Evolutionary conservation across 2,888 invertebrate species (phyloP), one percentile per base, ranked within the genome.

Genomic region (Parthenolecanium corni): DNA sequence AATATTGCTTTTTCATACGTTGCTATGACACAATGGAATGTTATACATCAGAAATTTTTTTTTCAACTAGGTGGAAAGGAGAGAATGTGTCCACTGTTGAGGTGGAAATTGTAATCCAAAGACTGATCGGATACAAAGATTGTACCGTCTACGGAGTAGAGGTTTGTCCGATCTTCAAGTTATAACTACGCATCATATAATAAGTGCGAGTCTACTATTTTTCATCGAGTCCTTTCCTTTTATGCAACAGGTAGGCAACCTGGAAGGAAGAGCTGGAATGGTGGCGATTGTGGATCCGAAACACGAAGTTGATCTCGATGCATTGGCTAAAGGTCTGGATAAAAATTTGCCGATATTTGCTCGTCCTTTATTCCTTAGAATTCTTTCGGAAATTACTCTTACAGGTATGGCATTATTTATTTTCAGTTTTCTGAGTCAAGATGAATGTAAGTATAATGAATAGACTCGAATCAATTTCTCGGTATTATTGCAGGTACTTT

Each of bases 401-500:
- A 89, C 88, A 2, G 84, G 85, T 74, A 69, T 68, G 64, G 66
- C 1, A 31, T 31, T n/a, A n/a, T n/a, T n/a, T n/a, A n/a, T n/a
- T n/a, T n/a, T n/a, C n/a, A n/a, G n/a, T n/a, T n/a, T n/a, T n/a
- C n/a, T n/a, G n/a, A n/a, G n/a, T n/a, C n/a, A n/a, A n/a, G n/a
- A n/a, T n/a, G n/a, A n/a, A n/a, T n/a, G n/a, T n/a, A n/a, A n/a
- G n/a, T n/a, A n/a, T n/a, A n/a, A n/a, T n/a, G n/a, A n/a, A n/a
- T n/a, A n/a, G n/a, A n/a, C n/a, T n/a, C n/a, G n/a, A n/a, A n/a
- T n/a, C n/a, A n/a, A n/a, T n/a, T n/a, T n/a, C 31, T 31, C 31
- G 31, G 4, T 31, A 9, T 9, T 31, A 31, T 21, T 77, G 40
- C 76, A 90, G 91, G 92, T 86, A 98, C 97, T 21, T 97, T 90